phyloP scores from a whole-genome alignment of 1,140 invertebrate species.

The Panulirus ornatus region DNA sequence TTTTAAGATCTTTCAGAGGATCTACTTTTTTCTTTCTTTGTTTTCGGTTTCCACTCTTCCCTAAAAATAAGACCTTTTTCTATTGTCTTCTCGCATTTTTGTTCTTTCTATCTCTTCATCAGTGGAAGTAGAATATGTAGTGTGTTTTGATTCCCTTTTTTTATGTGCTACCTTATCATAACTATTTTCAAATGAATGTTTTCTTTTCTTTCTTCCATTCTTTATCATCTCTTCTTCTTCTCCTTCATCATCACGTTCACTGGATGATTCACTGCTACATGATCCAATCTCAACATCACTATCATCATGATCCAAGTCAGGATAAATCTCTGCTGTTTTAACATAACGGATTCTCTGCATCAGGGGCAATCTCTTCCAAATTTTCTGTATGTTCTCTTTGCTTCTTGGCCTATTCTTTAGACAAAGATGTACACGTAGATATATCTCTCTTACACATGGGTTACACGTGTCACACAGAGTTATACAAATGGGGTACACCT shows the following conservation, averaged over 20 bases:
- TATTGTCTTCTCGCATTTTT: not conserved
- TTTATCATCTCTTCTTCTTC: conserved; percentile 30
- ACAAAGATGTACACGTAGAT: no score
- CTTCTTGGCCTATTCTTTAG: conserved; percentile 96
- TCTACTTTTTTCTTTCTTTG: not conserved
- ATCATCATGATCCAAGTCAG: conserved; percentile 73
- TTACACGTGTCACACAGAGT: no score
- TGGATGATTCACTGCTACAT: conserved; percentile 47
- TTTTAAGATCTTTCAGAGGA: not conserved
- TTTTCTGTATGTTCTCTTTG: conserved; percentile 47
- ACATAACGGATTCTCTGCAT: conserved; percentile 30
- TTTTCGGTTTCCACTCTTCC: not conserved
- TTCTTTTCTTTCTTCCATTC: conserved; percentile 12
- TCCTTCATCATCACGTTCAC: conserved; percentile 62
- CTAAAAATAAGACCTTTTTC: not conserved
- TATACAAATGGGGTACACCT: no score
- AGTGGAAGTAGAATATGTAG: conserved; percentile 6
- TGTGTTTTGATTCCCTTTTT: not conserved
- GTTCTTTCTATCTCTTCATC: conserved; percentile 3
- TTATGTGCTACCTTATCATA: conserved; percentile 14
- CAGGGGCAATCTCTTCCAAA: conserved; percentile 13
- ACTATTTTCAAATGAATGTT: conserved; percentile 1
- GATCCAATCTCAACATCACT: conserved; percentile 74
- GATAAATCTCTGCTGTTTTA: conserved; percentile 53
- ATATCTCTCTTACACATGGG: no score